Conservation (phyloP, 2,797 vertebrate species). For the Benthosema pterotum region DNA sequence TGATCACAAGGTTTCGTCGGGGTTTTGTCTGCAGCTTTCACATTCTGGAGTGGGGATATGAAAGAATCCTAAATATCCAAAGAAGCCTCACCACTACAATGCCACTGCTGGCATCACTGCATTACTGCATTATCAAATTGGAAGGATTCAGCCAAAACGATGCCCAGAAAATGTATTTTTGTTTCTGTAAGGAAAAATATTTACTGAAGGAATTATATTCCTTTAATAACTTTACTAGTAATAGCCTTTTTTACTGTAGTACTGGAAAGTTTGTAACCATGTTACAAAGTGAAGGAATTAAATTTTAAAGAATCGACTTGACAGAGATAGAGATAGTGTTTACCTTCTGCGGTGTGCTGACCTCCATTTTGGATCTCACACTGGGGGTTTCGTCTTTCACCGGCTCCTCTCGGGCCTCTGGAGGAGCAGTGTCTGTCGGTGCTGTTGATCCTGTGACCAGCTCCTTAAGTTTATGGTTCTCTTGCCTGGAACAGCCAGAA, state of each 20-base stretch:
- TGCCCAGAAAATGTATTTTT: neutral
- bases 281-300: no score
- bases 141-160: neutral
- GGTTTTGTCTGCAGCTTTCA: slow-evolving; percentile 80
- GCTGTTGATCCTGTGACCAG: slow-evolving; percentile 78
- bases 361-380: slow-evolving; percentile 75
- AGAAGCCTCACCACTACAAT: no score
- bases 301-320: no score
- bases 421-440: slow-evolving; percentile 59
- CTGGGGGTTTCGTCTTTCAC: slow-evolving; percentile 77
- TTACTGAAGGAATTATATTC: no score
- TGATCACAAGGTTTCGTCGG: slow-evolving; percentile 80
- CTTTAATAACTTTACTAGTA: neutral
- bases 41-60: slow-evolving; percentile 63
- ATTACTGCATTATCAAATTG: neutral
- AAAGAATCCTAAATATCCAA: slow-evolving; percentile 51
- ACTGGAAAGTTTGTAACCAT: neutral
- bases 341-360: slow-evolving; percentile 83
- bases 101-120: no score
- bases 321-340: neutral
- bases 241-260: neutral
- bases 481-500: slow-evolving; percentile 78
- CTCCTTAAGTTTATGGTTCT: slow-evolving; percentile 94
- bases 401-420: slow-evolving; percentile 75
- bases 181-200: no score